Evolutionary conservation across 2,797 vertebrate species (phyloP), one percentile per base, ranked within the genome.

Genomic region (Sebastes taczanowskii): DNA sequence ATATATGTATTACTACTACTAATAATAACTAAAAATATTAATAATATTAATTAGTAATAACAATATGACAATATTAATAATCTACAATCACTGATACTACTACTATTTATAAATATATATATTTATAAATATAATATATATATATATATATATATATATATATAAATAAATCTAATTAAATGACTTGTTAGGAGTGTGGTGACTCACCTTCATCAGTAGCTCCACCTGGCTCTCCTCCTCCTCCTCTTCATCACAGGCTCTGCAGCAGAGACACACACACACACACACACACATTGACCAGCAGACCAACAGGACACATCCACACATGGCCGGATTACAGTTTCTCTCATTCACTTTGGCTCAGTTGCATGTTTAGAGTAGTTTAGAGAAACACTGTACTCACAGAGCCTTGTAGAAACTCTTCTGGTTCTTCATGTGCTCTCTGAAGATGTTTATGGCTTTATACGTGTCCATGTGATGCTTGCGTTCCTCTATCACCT

Each of bases 401-500:
- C 62, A 88, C 86, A 71, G 18, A 0, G 62, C 27, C 22, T 61
- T 76, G 84, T 85, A 61, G 77, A 88, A 35, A 3, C 14, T 60
- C 70, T 59, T 88, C 84, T 89, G 86, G 6, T 71, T 76, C 65
- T 82, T 77, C 80, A 84, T 52, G 25, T 86, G 87, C 23, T 72
- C 8, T 52, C 82, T 83, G 87, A 89, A 90, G 72, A 90, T 38
- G 81, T 70, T 60, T 18, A 88, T 20, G 60, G 87, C 70, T 71
- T 78, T 78, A 23, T 4, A 74, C 2, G 1, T 0, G 2, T 87
- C 66, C 63, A 77, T 68, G 4, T 72, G 34, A 4, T 35, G 6
- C 64, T 68, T 78, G 1, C 53, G 5, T 1, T 71, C 14, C 18
- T 79, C 74, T 0, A 85, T 0, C 53, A 84, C 4, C 22, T 64